Percentiles rank a stretch among this genome's conserved stretches.
Conservation (phyloP, 30 jellyfish, hydroid and myxozoan species). For the Cassiopea xamachana region DNA sequence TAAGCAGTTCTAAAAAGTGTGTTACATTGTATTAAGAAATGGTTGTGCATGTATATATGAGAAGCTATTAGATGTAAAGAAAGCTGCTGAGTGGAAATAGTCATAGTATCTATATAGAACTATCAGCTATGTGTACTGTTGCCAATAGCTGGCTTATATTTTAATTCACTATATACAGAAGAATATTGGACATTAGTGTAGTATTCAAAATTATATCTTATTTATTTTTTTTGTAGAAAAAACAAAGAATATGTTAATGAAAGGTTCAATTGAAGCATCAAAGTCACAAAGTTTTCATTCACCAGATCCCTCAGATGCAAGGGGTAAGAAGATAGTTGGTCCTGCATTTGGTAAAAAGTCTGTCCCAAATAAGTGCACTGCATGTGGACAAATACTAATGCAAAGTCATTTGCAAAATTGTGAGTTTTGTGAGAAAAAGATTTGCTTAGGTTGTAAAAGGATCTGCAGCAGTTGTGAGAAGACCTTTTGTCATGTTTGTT, state of each 20-base stretch:
- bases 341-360: slow-evolving; percentile 82
- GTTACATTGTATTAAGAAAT: no score
- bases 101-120: no score
- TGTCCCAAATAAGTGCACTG: slow-evolving; percentile 40
- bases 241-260: slow-evolving; percentile 67
- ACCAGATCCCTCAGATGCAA: neutral
- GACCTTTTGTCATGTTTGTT: slow-evolving; percentile 82
- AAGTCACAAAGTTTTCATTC: slow-evolving; percentile 10
- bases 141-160: no score
- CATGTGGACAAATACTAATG: slow-evolving; percentile 22
- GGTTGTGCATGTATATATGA: no score
- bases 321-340: slow-evolving; percentile 85
- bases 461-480: slow-evolving; percentile 71
- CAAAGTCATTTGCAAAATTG: slow-evolving; percentile 19
- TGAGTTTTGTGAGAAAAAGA: slow-evolving; percentile 69
- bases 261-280: slow-evolving; percentile 85
- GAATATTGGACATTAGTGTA: no score
- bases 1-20: no score
- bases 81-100: no score
- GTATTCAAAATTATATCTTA: no score
- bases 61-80: no score
- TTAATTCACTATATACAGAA: no score
- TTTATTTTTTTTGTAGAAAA: slow-evolving; percentile 44
- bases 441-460: slow-evolving; percentile 75
- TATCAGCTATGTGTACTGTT: no score